Base-by-base conservation (phyloP, 2,113 vertebrate genomes). In the Plecturocebus donacophilus region DNA sequence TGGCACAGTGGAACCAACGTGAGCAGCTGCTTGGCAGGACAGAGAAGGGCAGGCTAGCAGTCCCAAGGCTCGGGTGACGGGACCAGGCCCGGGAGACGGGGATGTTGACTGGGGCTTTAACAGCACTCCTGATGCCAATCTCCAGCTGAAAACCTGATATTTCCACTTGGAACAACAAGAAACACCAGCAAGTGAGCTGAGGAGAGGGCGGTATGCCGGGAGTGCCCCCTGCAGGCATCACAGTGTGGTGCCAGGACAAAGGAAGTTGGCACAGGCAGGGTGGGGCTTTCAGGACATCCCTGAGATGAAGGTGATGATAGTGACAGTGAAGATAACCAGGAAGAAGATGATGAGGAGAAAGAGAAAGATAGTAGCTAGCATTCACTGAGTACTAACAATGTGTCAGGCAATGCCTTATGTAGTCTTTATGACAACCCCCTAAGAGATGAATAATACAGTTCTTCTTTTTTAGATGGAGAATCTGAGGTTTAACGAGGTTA, bases 121-220 rank as follows among this genome's bases (percentile, higher is more conserved):
- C 95, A 97, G 97, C 58, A 82, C 87, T 94, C 73, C 91, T 94
- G 97, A 98, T 97, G 96, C 96, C 97, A 98, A 98, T 98, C 97
- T 95, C 71, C 0, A 93, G 80, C 94, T 92, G 95, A 93, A 98
- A 97, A 97, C 96, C 80, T 16, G 81, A 95, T 97, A 97, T 97
- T 97, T 98, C 97, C 98, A 98, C 98, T 96, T 94, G 88, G 71
- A 97, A 97, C 86, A 81, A 94, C 70, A 94, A 95, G 92, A 95
- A 92, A 92, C 90, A 77, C 8, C 35, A 66, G 92, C 79, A 68
- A 73, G 85, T 83, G 42, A 66, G 70, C 30, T 88, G 75, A 25
- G 71, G 45, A 82, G 66, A 95, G 77, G 97, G 92, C 58, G 54
- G 30, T 87, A 85, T 54, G 73, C 73, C 47, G 21, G 94, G 87